Percentiles rank a stretch among this genome's conserved stretches.
phyloP scores from a whole-genome alignment of 2,113 vertebrate genomes.

The Chloropsis cyanopogon region DNA sequence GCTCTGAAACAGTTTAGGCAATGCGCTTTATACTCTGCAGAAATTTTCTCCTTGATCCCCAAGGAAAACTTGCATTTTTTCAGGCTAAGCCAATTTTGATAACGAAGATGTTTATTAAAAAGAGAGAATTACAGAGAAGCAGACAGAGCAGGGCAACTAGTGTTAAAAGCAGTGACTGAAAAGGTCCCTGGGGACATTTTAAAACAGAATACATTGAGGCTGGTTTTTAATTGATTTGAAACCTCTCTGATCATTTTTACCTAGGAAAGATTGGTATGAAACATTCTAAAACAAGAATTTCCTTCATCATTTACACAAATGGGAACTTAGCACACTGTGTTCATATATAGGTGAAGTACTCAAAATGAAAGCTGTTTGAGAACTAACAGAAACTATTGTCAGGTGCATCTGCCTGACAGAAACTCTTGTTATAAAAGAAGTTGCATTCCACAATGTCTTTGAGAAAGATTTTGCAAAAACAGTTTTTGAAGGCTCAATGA shows the following conservation, averaged over 20 bases:
- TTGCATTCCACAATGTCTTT: background rate
- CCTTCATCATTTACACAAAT: background rate
- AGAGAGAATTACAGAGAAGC: background rate
- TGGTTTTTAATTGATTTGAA: conserved; percentile 19
- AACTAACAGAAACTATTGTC: background rate
- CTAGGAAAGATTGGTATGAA: background rate
- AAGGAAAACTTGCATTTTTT: background rate
- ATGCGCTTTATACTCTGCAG: background rate
- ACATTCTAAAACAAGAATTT: background rate
- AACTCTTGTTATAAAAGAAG: background rate
- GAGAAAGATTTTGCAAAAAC: background rate
- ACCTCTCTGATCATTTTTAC: background rate
- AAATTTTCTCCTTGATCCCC: background rate
- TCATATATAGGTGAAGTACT: background rate
- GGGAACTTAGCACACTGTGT: background rate
- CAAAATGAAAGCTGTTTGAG: background rate
- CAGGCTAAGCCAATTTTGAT: background rate
- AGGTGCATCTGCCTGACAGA: background rate
- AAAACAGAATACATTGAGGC: background rate
- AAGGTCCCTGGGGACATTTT: background rate
- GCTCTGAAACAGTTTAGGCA: background rate
- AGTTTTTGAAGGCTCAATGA: background rate
- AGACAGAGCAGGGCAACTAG: background rate
- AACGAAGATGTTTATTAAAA: conserved; percentile 15
- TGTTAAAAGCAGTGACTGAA: background rate